Percentiles rank a stretch among this genome's conserved stretches.
These are phyloP conservation scores for Archips xylosteana DNA, from an alignment of 2,888 invertebrate species.

Conservation along the genomic window DNA sequence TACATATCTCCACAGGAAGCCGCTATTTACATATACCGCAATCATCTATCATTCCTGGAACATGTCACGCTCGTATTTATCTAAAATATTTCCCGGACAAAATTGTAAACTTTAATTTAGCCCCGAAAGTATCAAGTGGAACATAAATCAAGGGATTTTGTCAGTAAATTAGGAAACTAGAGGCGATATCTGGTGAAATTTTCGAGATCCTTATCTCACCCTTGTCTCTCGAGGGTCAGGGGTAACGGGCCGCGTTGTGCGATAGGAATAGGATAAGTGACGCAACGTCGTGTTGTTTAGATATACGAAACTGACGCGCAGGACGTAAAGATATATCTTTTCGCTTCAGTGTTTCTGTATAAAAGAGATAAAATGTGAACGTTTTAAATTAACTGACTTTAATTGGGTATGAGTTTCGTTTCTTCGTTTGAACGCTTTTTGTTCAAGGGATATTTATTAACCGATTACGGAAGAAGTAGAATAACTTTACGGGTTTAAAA, in stretches of 20 bases:
- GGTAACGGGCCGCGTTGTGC: constrained; percentile 43
- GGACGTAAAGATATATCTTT: constrained; percentile 14
- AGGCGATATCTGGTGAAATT: constrained; percentile 49
- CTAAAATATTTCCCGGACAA: constrained; percentile 1
- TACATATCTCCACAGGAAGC: constrained; percentile 8
- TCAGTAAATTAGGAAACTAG: constrained; percentile 47
- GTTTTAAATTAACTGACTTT: neutral
- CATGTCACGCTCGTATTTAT: constrained; percentile 3
- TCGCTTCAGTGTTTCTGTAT: neutral
- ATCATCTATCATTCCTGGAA: constrained; percentile 10
- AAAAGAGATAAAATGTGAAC: constrained; percentile 6
- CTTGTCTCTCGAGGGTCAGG: constrained; percentile 52
- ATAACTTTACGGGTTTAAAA: too few species aligned
- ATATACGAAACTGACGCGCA: constrained; percentile 32
- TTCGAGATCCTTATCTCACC: constrained; percentile 55
- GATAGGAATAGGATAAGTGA: constrained; percentile 48
- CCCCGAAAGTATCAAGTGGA: constrained; percentile 36
- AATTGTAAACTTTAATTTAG: constrained; percentile 24
- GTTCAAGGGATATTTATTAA: neutral
- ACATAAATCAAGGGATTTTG: constrained; percentile 52
- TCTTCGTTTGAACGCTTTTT: neutral
- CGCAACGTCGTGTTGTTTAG: constrained; percentile 45
- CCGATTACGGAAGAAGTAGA: neutral
- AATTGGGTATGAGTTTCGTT: neutral
- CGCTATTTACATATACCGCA: neutral